Evolutionary conservation across 1,140 invertebrate genomes (phyloP), one percentile per base, ranked within the genome.

Genomic region (Heliconius congener): DNA sequence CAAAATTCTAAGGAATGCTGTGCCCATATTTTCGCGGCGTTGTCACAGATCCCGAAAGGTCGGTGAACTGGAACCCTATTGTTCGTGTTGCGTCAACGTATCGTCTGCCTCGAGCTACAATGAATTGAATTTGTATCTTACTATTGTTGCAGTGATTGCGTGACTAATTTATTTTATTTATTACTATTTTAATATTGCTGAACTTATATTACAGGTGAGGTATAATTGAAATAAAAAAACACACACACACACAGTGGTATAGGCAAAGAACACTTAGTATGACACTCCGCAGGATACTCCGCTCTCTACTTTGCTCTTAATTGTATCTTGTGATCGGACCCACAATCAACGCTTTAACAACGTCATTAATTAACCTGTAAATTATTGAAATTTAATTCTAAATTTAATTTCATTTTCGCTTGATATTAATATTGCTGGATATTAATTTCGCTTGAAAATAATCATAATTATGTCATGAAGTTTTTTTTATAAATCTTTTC

Each of bases 31-130:
- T 94, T 94, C 91, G 89, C 88, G 85, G 87, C 91, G 88, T 91
- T 93, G 91, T 94, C 93, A 94, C 90, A 92, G 89, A 90, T 92
- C 88, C 87, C 86, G 81, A 90, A 92, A 94, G 91, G 93, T 94
- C 91, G 86, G 81, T 91, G 93, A 94, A 92, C 93, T 86, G 84
- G 90, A 91, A 90, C 86, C 86, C 90, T 88, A 94, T 94, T 94
- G 93, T 94, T 91, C 87, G 87, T 86, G 87, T 94, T 94, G 93
- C 93, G 91, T 94, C 91, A 94, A 89, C 88, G 86, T 87, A 93
- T 90, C 93, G 88, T 94, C 93, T 93, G 91, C 91, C 85, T 89
- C 86, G 85, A 89, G 86, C 84, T 90, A 90, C 89, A 91, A 89
- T 91, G 88, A 91, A 91, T 94, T 91, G 87, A 93, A 93, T 92